Percentiles rank a stretch among this genome's conserved stretches.
Evolutionary conservation across 2,113 vertebrate genomes (phyloP).

Genomic region (Paralichthys olivaceus): DNA sequence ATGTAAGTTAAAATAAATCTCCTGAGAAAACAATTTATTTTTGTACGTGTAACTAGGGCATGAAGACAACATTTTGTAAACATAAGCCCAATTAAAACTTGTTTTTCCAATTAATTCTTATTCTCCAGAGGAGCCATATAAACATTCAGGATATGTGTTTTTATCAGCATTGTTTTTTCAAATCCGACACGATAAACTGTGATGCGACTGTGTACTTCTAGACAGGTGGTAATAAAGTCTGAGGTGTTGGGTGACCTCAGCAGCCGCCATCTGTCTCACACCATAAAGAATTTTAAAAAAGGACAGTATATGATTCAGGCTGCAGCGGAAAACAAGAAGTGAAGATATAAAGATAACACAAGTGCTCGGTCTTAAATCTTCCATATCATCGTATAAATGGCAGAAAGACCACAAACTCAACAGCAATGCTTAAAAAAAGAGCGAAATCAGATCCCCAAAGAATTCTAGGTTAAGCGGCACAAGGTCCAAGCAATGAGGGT

Average conservation of each 20-base stretch:
- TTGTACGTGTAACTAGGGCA: constrained; percentile 40
- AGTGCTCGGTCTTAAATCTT: not conserved
- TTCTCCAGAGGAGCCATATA: constrained; percentile 28
- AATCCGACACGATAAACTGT: constrained; percentile 15
- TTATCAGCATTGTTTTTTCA: not conserved
- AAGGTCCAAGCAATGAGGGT: no score
- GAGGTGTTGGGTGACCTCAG: constrained; percentile 10
- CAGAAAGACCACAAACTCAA: constrained; percentile 13
- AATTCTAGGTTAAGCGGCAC: no score
- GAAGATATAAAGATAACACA: not conserved
- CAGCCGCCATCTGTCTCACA: constrained; percentile 21
- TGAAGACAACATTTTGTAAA: constrained; percentile 63
- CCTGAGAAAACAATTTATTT: constrained; percentile 23
- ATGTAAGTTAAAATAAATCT: constrained; percentile 3
- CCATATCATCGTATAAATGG: not conserved
- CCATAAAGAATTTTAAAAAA: constrained; percentile 7
- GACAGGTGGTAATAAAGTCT: constrained; percentile 12
- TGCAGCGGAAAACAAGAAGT: not conserved
- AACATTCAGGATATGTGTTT: constrained; percentile 23
- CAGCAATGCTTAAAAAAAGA: not conserved
- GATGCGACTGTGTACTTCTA: not conserved
- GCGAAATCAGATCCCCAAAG: no score
- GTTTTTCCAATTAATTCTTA: constrained; percentile 52
- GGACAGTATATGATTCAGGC: not conserved
- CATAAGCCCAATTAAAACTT: constrained; percentile 65